These are phyloP conservation scores for Erebia ligea DNA, from an alignment of 2,888 invertebrate species.

Conservation along the genomic window DNA sequence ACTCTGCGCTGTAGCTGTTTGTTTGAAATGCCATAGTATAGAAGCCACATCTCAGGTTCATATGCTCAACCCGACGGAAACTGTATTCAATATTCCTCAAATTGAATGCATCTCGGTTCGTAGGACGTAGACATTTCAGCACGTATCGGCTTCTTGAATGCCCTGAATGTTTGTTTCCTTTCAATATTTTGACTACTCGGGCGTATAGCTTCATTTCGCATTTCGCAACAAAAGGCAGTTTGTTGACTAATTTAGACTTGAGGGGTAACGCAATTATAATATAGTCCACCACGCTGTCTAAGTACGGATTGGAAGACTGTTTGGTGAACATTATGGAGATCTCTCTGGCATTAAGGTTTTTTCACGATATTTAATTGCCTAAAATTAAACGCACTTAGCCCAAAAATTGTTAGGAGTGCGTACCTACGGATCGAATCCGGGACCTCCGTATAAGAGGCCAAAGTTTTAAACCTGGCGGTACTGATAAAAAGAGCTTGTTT, in stretches of 20 bases:
- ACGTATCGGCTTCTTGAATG: constrained; percentile 1
- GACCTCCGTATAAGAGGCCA: too few species aligned
- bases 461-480: too few species aligned
- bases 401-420: too few species aligned
- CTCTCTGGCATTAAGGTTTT: too few species aligned
- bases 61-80: not conserved
- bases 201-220: constrained; percentile 3
- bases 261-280: too few species aligned
- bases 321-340: too few species aligned
- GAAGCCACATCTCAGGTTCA: not conserved
- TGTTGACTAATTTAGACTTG: not conserved
- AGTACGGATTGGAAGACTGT: too few species aligned
- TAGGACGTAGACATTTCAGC: not conserved
- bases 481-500: too few species aligned
- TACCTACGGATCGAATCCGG: too few species aligned
- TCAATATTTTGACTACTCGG: constrained; percentile 6
- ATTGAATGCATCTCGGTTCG: not conserved
- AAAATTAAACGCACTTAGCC: too few species aligned
- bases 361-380: too few species aligned
- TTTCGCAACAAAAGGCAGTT: not conserved
- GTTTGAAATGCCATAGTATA: not conserved
- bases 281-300: too few species aligned
- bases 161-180: not conserved
- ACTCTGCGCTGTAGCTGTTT: not conserved
- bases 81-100: constrained; percentile 1